phyloP scores from a whole-genome alignment of 2,888 invertebrate species.

The Nomada ferruginata region DNA sequence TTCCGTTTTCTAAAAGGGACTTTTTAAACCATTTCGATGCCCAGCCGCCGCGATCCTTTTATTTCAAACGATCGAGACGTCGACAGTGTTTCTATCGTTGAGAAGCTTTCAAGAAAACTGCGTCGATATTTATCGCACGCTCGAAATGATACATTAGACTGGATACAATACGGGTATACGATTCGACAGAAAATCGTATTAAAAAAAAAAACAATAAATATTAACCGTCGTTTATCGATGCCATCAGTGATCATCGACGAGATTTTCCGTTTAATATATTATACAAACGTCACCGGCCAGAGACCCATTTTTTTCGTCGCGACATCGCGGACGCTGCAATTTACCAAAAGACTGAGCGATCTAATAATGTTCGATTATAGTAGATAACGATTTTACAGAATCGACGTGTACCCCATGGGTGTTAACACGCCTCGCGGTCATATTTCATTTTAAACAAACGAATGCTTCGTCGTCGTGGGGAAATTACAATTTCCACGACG shows the following conservation, averaged over 20 bases:
- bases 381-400: constrained; percentile 61
- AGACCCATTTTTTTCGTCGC: constrained; percentile 46
- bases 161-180: constrained; percentile 18
- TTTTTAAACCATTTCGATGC: constrained; percentile 51
- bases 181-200: constrained; percentile 8
- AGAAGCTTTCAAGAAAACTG: constrained; percentile 2
- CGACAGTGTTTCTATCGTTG: neutral
- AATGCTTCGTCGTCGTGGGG: constrained; percentile 30
- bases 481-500: constrained; percentile 5
- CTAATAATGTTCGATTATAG: constrained; percentile 71
- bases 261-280: constrained; percentile 15
- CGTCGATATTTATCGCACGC: too few species aligned
- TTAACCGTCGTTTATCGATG: neutral
- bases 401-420: constrained; percentile 1
- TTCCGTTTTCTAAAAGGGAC: constrained; percentile 64
- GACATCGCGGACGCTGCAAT: constrained; percentile 72
- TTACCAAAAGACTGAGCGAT: constrained; percentile 80
- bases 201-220: neutral
- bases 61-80: neutral
- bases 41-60: constrained; percentile 44
- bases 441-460: constrained; percentile 33
- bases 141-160: neutral
- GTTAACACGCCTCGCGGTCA: too few species aligned
- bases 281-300: constrained; percentile 21
- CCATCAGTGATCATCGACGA: constrained; percentile 15